Percentiles rank a stretch among this genome's conserved stretches.
phyloP scores from a whole-genome alignment of 2,888 invertebrate species.

The Xestia c-nigrum region DNA sequence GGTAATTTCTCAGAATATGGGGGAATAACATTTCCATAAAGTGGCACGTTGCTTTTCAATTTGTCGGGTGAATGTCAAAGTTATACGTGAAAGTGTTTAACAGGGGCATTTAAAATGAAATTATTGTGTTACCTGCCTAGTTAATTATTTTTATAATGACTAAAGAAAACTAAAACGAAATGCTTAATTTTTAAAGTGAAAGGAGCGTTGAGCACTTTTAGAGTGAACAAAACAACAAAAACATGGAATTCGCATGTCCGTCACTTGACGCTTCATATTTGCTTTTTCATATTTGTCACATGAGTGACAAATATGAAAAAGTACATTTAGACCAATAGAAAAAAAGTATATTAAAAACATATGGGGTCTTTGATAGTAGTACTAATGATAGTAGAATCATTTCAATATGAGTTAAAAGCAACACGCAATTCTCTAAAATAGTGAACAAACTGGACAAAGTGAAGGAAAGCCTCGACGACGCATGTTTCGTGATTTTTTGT shows the following conservation, averaged over 20 bases:
- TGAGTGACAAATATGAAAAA: no score
- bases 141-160: not conserved
- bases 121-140: not conserved
- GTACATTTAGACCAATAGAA: no score
- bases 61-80: not conserved
- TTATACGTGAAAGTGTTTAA: not conserved
- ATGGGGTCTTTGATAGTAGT: no score
- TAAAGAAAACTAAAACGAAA: not conserved
- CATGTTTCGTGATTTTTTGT: not conserved
- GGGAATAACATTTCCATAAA: constrained; percentile 42
- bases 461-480: not conserved
- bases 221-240: no score
- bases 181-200: no score
- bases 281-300: no score
- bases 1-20: constrained; percentile 49
- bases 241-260: no score
- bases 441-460: not conserved
- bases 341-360: no score
- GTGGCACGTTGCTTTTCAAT: constrained; percentile 15
- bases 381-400: no score
- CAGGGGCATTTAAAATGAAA: not conserved
- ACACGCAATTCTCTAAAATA: not conserved
- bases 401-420: not conserved
- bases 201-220: no score
- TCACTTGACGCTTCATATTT: no score